Percentiles rank a stretch among this genome's conserved stretches.
Conservation (phyloP, 2,888 invertebrate genomes). For the Drosophila melanosoma region DNA sequence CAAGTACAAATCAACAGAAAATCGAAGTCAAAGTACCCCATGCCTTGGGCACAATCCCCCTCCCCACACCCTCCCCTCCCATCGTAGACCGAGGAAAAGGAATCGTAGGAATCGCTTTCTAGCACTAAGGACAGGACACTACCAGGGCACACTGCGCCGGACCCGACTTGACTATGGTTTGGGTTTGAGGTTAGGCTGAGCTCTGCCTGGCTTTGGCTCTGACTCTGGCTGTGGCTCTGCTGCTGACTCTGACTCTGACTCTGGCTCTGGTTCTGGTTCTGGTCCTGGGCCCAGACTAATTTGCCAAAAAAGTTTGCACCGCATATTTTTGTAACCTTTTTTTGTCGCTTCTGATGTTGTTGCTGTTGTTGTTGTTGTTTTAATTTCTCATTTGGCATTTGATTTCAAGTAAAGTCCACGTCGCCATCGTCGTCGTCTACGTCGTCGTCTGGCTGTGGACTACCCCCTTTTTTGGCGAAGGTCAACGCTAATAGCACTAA, state of each 20-base stretch:
- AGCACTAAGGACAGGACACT: conserved; percentile 39
- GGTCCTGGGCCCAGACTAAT: conserved; percentile 75
- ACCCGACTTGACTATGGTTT: conserved; percentile 32
- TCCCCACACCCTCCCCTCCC: conserved; percentile 1
- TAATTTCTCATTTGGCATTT: conserved; percentile 78
- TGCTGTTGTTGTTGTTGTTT: conserved; percentile 65
- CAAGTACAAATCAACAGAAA: conserved; percentile 70
- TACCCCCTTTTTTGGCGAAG: conserved; percentile 44
- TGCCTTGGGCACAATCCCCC: neutral
- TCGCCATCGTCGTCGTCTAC: conserved; percentile 22
- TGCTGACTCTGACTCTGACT: conserved; percentile 10
- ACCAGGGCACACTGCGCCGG: conserved; percentile 30
- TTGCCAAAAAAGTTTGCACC: conserved; percentile 83
- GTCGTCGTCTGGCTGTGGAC: conserved; percentile 35
- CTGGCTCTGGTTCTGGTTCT: neutral
- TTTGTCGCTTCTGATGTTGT: conserved; percentile 54
- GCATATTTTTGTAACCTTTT: conserved; percentile 80
- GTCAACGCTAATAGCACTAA: conserved; percentile 75
- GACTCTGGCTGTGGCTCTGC: conserved; percentile 6
- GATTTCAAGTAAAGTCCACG: conserved; percentile 53
- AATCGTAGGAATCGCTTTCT: conserved; percentile 41
- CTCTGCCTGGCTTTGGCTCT: conserved; percentile 8
- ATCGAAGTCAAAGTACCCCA: conserved; percentile 62
- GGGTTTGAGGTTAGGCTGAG: conserved; percentile 7
- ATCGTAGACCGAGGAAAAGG: conserved; percentile 45